Percentiles rank a stretch among this genome's conserved stretches.
These are phyloP conservation scores for Camponotus floridanus DNA, from an alignment of 1,140 invertebrate genomes.

Conservation along the genomic window DNA sequence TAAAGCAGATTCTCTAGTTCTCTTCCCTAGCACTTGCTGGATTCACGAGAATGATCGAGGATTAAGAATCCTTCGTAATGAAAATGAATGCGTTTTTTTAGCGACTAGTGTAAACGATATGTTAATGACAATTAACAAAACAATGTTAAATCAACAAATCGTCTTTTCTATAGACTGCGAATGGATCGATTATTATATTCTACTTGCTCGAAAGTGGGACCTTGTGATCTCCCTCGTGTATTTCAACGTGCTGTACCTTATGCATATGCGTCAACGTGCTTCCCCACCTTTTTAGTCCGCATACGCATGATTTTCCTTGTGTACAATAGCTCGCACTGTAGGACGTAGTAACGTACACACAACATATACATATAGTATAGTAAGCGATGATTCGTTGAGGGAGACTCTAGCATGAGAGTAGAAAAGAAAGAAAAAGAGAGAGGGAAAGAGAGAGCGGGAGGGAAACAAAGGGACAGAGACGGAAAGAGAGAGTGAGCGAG, in stretches of 20 bases:
- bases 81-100: background rate
- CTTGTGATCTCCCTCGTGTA: background rate
- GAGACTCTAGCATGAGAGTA: background rate
- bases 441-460: slow-evolving; percentile 24
- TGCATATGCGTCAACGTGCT: slow-evolving; percentile 1
- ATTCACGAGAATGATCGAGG: too few species aligned
- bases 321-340: slow-evolving; percentile 56
- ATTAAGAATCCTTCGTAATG: background rate
- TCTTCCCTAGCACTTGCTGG: too few species aligned
- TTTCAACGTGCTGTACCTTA: background rate
- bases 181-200: background rate
- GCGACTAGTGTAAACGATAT: background rate
- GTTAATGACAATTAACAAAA: background rate
- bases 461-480: slow-evolving; percentile 23
- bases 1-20: too few species aligned
- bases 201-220: background rate
- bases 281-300: slow-evolving; percentile 64
- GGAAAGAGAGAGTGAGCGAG: slow-evolving; percentile 54
- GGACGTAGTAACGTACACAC: slow-evolving; percentile 38
- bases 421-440: slow-evolving; percentile 27
- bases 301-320: slow-evolving; percentile 41
- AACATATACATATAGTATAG: slow-evolving; percentile 25
- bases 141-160: slow-evolving; percentile 25
- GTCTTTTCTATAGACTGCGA: background rate
- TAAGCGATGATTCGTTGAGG: slow-evolving; percentile 55